These are phyloP conservation scores for Latrodectus hesperus DNA, from an alignment of 2,888 invertebrate genomes.

Conservation along the genomic window DNA sequence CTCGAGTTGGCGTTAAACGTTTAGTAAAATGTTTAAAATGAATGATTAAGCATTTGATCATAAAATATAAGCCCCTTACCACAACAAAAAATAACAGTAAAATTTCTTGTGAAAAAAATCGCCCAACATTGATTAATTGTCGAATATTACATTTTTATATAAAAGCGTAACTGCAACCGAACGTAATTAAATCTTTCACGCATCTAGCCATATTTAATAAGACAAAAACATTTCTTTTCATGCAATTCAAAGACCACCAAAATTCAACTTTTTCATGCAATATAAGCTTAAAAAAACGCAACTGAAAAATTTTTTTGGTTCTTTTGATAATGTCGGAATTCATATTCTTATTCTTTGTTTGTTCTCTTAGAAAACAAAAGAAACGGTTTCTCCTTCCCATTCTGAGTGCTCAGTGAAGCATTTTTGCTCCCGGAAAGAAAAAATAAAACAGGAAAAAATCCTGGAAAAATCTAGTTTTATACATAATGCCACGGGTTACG, in stretches of 20 bases:
- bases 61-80: too few species aligned
- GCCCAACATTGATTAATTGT: too few species aligned
- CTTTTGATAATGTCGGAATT: conserved; percentile 49
- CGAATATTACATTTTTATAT: background rate
- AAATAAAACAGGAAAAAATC: background rate
- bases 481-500: conserved; percentile 60
- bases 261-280: background rate
- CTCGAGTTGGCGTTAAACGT: too few species aligned
- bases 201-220: background rate
- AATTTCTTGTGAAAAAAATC: too few species aligned
- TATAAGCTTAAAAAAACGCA: background rate
- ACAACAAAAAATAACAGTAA: too few species aligned
- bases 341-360: conserved; percentile 53
- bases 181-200: conserved; percentile 5
- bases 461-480: conserved; percentile 11
- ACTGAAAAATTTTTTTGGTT: background rate
- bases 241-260: background rate
- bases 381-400: conserved; percentile 38
- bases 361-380: conserved; percentile 54
- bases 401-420: conserved; percentile 50
- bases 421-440: conserved; percentile 28
- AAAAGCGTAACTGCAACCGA: background rate
- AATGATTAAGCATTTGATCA: too few species aligned
- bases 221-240: background rate
- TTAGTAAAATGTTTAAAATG: too few species aligned